Conservation (phyloP, 2,888 invertebrate genomes). For the Luperina nickerlii region DNA sequence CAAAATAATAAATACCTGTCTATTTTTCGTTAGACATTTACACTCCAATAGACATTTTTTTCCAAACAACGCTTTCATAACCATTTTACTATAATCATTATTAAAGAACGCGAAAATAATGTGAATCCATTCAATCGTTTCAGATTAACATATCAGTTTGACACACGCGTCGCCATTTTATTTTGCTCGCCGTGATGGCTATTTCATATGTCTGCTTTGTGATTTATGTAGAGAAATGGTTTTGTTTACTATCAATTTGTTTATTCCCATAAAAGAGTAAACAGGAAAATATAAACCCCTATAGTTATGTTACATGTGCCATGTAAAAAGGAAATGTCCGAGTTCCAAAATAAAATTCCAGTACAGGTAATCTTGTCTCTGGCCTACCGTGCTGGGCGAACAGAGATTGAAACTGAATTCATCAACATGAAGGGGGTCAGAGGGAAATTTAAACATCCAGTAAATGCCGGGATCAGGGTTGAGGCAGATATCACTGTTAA, state of each 20-base stretch:
- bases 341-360: slow-evolving; percentile 4
- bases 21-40: not conserved
- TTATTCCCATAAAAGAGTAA: slow-evolving; percentile 41
- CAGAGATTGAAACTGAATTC: slow-evolving; percentile 43
- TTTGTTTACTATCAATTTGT: slow-evolving; percentile 51
- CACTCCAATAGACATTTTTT: not conserved
- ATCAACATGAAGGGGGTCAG: slow-evolving; percentile 33
- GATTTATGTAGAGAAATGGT: slow-evolving; percentile 31
- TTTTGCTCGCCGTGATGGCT: not conserved
- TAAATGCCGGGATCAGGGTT: not conserved
- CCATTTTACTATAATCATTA: not conserved
- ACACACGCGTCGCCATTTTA: not conserved
- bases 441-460: slow-evolving; percentile 20
- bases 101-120: slow-evolving; percentile 3
- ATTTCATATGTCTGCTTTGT: slow-evolving; percentile 21
- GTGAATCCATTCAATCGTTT: slow-evolving; percentile 10
- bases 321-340: not conserved
- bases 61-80: not conserved
- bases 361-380: not conserved
- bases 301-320: not conserved
- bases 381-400: slow-evolving; percentile 26
- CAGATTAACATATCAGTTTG: slow-evolving; percentile 4
- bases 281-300: slow-evolving; percentile 49
- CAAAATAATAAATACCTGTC: not conserved
- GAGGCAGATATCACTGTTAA: not conserved